phyloP scores from a whole-genome alignment of 2,113 vertebrate genomes.

The Gavialis gangeticus region DNA sequence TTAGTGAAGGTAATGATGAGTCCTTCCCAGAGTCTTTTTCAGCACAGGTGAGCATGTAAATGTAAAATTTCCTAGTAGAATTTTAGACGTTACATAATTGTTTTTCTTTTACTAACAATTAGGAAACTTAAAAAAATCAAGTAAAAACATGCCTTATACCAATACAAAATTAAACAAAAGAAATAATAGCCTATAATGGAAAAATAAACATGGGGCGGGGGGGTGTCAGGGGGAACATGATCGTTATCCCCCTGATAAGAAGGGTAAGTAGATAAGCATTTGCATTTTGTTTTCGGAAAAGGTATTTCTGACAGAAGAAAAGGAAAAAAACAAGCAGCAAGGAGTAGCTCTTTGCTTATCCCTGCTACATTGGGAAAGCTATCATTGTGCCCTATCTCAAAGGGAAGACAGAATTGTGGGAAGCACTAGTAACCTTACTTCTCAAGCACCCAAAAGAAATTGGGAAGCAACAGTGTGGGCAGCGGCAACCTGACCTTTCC shows the following conservation, averaged over 20 bases:
- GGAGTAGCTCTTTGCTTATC: not conserved
- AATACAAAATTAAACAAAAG: not conserved
- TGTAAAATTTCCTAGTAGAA: not conserved
- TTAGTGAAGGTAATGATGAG: not conserved
- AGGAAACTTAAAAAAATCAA: not conserved
- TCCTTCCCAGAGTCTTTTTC: not conserved
- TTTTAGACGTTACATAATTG: not conserved
- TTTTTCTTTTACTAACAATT: not conserved
- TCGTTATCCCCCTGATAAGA: not conserved
- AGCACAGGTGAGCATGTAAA: not conserved
- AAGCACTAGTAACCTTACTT: accelerated
- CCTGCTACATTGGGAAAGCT: not conserved
- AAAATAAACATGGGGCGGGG: not conserved
- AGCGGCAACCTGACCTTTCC: conserved; percentile 20
- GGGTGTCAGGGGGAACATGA: too few relatives aligned
- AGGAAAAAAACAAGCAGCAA: not conserved
- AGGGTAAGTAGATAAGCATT: not conserved
- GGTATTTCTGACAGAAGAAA: not conserved
- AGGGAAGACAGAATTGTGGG: not conserved
- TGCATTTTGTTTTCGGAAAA: not conserved
- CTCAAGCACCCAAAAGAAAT: not conserved
- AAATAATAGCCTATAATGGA: not conserved
- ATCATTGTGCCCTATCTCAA: conserved; percentile 8
- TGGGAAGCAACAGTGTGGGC: not conserved
- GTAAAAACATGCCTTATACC: not conserved